A percentile compares a stretch with the other conserved stretches of the same genome.
Conservation (phyloP, 2,113 vertebrate genomes). For the Chlorocebus sabaeus region DNA sequence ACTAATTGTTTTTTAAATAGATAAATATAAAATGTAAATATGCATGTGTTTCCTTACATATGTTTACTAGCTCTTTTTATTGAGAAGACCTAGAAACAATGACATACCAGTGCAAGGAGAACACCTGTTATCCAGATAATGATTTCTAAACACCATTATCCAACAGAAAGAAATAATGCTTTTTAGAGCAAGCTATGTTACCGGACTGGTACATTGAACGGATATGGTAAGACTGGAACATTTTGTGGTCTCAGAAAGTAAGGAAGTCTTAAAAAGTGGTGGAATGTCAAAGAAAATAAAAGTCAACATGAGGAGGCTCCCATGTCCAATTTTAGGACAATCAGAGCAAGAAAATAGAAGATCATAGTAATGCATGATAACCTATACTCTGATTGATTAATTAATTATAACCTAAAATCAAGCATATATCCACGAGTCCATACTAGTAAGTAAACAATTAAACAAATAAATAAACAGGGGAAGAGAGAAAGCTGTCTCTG, state of each 20-base stretch:
- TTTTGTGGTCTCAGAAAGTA: background rate
- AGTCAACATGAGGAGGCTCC: background rate
- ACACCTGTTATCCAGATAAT: background rate
- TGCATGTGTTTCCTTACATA: background rate
- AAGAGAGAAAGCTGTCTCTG: background rate
- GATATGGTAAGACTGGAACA: background rate
- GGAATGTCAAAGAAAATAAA: background rate
- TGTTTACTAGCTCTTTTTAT: background rate
- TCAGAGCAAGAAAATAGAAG: background rate
- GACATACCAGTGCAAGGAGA: background rate
- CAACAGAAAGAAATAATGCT: background rate
- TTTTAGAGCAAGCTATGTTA: background rate
- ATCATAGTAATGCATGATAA: background rate
- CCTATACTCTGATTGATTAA: background rate
- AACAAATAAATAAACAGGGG: background rate
- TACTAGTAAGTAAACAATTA: background rate
- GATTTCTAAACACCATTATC: background rate
- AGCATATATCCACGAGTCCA: background rate
- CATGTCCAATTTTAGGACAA: background rate
- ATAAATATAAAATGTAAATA: background rate
- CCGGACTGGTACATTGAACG: background rate
- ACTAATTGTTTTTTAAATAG: background rate
- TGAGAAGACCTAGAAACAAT: background rate
- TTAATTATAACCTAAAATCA: background rate
- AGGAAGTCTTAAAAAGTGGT: background rate